These are phyloP conservation scores for Orycteropus afer DNA, from an alignment of 2,113 vertebrate genomes.

Conservation along the genomic window DNA sequence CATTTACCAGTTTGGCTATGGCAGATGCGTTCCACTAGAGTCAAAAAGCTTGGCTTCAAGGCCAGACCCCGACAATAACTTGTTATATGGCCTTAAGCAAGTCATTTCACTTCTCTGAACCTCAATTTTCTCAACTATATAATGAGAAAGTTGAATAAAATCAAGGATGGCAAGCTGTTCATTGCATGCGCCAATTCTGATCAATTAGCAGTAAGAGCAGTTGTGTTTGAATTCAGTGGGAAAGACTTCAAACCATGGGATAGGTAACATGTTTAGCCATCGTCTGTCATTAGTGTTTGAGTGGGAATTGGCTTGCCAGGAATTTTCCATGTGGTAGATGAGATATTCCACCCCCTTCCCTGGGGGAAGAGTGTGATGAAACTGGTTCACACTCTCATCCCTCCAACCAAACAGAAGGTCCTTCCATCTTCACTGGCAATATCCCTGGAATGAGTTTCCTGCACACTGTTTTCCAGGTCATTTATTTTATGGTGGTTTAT, in stretches of 20 bases:
- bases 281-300: neutral
- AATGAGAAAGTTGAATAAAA: slow-evolving; percentile 37
- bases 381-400: neutral
- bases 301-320: neutral
- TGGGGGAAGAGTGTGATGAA: neutral
- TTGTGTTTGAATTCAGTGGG: neutral
- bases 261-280: neutral
- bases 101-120: neutral
- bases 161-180: neutral
- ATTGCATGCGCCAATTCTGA: neutral
- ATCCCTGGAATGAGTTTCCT: neutral
- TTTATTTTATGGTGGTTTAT: neutral
- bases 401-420: neutral
- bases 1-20: neutral
- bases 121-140: neutral
- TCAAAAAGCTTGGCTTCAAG: neutral
- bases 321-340: slow-evolving; percentile 12
- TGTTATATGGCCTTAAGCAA: neutral
- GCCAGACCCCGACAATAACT: neutral
- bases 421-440: neutral
- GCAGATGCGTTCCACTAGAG: neutral
- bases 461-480: neutral
- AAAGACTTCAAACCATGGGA: neutral
- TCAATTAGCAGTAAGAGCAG: neutral
- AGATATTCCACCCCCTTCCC: neutral